Conservation (phyloP, 2,113 vertebrate genomes). For the Amia ocellicauda region DNA sequence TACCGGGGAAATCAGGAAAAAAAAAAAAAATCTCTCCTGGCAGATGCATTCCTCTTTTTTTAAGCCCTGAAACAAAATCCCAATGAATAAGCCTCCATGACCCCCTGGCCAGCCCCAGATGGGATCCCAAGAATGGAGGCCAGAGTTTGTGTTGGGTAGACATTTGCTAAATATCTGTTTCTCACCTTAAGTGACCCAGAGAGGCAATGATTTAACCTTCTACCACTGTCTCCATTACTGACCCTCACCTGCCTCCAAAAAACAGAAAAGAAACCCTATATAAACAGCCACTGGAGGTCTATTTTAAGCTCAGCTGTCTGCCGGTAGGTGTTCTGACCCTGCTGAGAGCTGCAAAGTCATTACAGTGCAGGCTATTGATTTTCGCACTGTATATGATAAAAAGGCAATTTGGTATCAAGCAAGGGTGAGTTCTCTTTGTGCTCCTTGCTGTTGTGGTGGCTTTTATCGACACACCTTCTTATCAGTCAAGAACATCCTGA, state of each 20-base stretch:
- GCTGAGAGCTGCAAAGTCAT: conserved; percentile 10
- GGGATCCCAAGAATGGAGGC: no score
- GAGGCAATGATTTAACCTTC: no score
- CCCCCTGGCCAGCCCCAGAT: no score
- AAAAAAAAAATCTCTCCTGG: no score
- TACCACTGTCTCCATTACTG: neutral
- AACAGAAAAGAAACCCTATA: neutral
- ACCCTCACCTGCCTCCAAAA: neutral
- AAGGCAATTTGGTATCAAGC: neutral
- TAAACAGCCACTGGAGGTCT: neutral
- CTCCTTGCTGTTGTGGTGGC: neutral
- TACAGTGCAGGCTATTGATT: conserved; percentile 5
- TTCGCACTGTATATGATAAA: neutral
- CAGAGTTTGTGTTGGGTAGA: no score
- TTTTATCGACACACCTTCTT: neutral
- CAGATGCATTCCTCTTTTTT: no score
- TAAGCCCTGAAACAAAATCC: no score
- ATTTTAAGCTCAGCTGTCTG: conserved; percentile 11
- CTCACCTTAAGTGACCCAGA: no score
- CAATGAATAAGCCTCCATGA: no score
- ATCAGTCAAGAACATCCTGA: neutral
- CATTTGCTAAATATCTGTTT: no score
- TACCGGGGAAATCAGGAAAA: no score
- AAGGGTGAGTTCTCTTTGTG: neutral
- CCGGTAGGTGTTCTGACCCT: neutral